Evolutionary conservation across 2,113 vertebrate genomes (phyloP).

Genomic region (Tenebrosternarchus preto): DNA sequence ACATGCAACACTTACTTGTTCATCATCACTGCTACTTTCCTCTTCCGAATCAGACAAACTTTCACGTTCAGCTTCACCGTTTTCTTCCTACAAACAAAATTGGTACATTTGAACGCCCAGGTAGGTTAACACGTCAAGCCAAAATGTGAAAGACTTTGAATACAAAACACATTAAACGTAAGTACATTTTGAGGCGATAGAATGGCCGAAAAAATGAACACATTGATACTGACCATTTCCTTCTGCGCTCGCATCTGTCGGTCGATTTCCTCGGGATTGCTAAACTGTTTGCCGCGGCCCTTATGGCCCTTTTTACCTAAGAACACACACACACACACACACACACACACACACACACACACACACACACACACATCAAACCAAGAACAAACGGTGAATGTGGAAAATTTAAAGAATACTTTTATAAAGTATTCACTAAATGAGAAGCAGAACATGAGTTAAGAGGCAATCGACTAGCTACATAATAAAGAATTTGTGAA

Average conservation of each 20-base stretch:
- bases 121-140: no score
- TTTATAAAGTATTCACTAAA: no score
- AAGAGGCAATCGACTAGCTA: no score
- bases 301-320: constrained; percentile 79
- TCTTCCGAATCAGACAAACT: constrained; percentile 68
- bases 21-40: constrained; percentile 79
- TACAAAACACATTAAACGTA: not conserved
- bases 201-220: not conserved
- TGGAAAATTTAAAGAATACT: no score
- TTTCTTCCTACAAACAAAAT: constrained; percentile 65
- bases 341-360: no score
- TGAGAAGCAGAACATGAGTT: no score
- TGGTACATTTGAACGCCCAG: not conserved
- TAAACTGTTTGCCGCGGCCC: constrained; percentile 80
- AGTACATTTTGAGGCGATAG: no score
- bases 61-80: constrained; percentile 63
- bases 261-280: constrained; percentile 81
- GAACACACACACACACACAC: no score
- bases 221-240: constrained; percentile 66
- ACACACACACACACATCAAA: no score
- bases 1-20: constrained; percentile 62
- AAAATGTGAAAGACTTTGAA: no score
- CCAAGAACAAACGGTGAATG: no score
- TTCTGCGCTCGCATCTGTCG: constrained; percentile 77
- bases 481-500: no score